A percentile compares a stretch with the other conserved stretches of the same genome.
These are phyloP conservation scores for Orientallactaga bullata DNA, from an alignment of 2,113 vertebrate species.

Conservation along the genomic window DNA sequence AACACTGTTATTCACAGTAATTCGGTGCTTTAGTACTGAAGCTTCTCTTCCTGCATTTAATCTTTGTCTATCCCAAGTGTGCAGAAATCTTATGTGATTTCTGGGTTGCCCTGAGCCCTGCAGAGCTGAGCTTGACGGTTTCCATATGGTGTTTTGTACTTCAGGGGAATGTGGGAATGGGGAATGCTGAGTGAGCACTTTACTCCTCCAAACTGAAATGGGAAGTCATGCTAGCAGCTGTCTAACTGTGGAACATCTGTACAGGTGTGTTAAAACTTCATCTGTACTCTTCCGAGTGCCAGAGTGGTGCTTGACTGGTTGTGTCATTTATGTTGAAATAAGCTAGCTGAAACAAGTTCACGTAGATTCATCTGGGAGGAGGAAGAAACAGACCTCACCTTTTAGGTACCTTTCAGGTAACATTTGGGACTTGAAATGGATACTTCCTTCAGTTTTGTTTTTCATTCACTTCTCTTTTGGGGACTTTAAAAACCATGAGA, in stretches of 20 bases:
- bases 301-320: not conserved
- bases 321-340: conserved; percentile 9
- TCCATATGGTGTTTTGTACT: not conserved
- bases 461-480: not conserved
- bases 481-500: not conserved
- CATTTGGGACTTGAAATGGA: not conserved
- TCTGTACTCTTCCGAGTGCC: not conserved
- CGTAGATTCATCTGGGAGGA: not conserved
- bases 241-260: conserved; percentile 17
- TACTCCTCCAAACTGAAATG: not conserved
- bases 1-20: conserved; percentile 10
- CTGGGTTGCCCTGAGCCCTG: conserved; percentile 22
- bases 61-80: not conserved
- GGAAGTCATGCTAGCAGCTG: conserved; percentile 40
- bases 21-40: not conserved
- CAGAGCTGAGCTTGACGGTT: conserved; percentile 42
- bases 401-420: not conserved
- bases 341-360: not conserved
- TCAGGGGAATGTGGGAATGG: not conserved
- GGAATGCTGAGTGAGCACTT: conserved; percentile 30
- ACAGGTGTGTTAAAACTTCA: conserved; percentile 48
- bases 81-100: not conserved
- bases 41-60: conserved; percentile 34
- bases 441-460: not conserved
- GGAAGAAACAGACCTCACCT: not conserved